Percentiles rank a stretch among this genome's conserved stretches.
phyloP scores from a whole-genome alignment of 2,797 vertebrate genomes.

The Leptodactylus fallax region DNA sequence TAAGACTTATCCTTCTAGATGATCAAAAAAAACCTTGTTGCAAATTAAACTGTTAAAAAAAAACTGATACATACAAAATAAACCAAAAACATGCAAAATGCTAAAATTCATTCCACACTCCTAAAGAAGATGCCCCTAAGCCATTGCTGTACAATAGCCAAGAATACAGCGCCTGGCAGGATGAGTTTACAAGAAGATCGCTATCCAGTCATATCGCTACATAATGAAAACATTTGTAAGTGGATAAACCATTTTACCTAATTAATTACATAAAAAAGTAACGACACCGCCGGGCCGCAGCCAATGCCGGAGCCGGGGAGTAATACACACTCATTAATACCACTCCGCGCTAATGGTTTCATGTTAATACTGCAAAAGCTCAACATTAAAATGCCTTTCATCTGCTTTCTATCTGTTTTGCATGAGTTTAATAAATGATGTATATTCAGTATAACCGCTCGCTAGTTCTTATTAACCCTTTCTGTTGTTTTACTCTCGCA shows the following conservation, averaged over 20 bases:
- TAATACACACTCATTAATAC: constrained; percentile 26
- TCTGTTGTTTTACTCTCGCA: constrained; percentile 66
- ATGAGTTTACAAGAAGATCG: not conserved
- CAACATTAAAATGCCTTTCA: constrained; percentile 7
- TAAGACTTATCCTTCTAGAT: not conserved
- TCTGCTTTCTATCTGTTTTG: constrained; percentile 27
- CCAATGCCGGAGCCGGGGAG: not conserved
- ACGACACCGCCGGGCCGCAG: not conserved
- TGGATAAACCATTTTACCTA: constrained; percentile 28
- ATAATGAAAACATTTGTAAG: constrained; percentile 5
- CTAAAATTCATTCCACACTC: not conserved
- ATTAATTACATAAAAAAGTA: constrained; percentile 30
- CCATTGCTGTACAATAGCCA: not conserved
- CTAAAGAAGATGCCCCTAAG: not conserved
- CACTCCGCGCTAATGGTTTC: constrained; percentile 46
- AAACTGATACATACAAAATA: not conserved
- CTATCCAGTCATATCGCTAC: not conserved
- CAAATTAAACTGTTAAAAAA: not conserved
- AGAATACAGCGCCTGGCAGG: not conserved
- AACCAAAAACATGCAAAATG: not conserved
- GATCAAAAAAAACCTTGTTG: not conserved
- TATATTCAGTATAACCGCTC: not conserved
- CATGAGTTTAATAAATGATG: not conserved
- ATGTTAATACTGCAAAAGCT: constrained; percentile 13
- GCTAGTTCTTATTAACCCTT: not conserved